Percentiles rank a stretch among this genome's conserved stretches.
Evolutionary conservation across 2,888 invertebrate genomes (phyloP).

Genomic region (Adelphocoris suturalis): DNA sequence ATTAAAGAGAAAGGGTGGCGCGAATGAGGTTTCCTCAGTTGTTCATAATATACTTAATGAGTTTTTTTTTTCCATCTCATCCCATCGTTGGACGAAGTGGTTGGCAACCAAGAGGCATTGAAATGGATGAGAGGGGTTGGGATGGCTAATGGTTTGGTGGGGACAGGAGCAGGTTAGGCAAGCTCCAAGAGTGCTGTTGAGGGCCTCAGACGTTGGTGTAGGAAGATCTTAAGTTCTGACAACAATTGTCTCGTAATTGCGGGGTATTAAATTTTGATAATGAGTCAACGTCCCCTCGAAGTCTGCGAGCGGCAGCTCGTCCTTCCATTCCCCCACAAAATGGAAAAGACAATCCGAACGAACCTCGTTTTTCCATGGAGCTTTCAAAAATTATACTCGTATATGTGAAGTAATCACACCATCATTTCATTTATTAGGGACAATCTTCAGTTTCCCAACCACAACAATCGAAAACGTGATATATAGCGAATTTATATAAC

Average conservation of each 20-base stretch:
- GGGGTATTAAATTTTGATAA: slow-evolving; percentile 10
- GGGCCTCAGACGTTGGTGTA: slow-evolving; percentile 13
- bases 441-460: no score
- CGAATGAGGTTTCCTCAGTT: slow-evolving; percentile 17
- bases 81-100: neutral
- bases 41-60: slow-evolving; percentile 34
- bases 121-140: neutral
- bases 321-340: neutral
- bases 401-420: no score
- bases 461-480: no score
- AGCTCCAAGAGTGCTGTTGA: neutral
- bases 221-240: neutral
- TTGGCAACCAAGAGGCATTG: neutral
- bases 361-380: no score
- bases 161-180: neutral
- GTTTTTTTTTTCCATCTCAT: neutral
- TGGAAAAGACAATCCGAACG: no score
- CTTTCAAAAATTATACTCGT: no score
- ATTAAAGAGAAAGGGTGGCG: slow-evolving; percentile 3
- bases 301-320: neutral
- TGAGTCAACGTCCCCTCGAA: neutral
- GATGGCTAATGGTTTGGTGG: neutral
- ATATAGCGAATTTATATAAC: no score
- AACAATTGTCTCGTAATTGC: slow-evolving; percentile 27
- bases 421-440: no score